A percentile compares a stretch with the other conserved stretches of the same genome.
These are phyloP conservation scores for Sminthurides bifidus DNA, from an alignment of 1,140 invertebrate species.

Conservation along the genomic window DNA sequence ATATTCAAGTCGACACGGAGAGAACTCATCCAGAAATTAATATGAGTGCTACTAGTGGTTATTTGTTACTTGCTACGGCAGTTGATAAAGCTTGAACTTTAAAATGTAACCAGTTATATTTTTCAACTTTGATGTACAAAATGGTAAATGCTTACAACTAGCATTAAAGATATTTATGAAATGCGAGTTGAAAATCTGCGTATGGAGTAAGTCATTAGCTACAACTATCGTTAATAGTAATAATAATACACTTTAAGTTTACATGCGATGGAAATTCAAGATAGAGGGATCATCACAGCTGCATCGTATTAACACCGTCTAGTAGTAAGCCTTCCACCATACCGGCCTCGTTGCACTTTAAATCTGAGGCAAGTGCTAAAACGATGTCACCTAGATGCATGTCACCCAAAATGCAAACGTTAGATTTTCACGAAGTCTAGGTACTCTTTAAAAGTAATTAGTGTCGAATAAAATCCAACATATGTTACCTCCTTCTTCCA, in stretches of 20 bases:
- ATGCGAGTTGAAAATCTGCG: too few relatives aligned
- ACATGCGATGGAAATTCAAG: too few relatives aligned
- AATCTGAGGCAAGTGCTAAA: not conserved
- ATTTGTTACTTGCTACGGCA: slow-evolving; percentile 51
- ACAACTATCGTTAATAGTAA: too few relatives aligned
- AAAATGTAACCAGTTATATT: too few relatives aligned
- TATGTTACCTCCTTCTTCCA: slow-evolving; percentile 3
- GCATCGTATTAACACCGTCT: not conserved
- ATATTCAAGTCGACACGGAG: slow-evolving; percentile 75
- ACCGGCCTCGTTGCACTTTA: not conserved
- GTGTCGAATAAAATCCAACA: not conserved
- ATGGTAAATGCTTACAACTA: too few relatives aligned
- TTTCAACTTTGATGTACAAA: too few relatives aligned
- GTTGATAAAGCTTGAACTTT: too few relatives aligned
- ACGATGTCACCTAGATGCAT: not conserved
- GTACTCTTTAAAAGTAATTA: not conserved
- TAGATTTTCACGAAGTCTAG: not conserved
- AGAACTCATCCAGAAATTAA: slow-evolving; percentile 71
- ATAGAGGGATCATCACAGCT: not conserved
- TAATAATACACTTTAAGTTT: too few relatives aligned
- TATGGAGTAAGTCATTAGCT: too few relatives aligned
- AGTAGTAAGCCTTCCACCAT: not conserved
- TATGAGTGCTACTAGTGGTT: slow-evolving; percentile 63
- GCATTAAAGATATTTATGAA: too few relatives aligned
- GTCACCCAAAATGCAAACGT: not conserved